Conservation (phyloP, 2,797 vertebrate species). For the Oophaga sylvatica region DNA sequence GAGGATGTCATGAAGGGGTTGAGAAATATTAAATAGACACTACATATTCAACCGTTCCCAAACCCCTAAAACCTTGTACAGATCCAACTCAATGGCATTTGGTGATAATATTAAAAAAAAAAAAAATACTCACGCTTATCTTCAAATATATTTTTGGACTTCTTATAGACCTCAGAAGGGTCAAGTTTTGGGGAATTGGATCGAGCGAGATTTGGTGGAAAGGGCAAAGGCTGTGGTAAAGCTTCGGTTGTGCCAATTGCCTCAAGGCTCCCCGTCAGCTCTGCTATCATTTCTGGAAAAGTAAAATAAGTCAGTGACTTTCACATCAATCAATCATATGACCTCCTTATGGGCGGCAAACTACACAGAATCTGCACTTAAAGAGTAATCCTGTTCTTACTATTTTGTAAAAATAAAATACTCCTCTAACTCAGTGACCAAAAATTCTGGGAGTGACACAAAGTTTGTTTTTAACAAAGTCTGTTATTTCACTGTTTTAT, state of each 20-base stretch:
- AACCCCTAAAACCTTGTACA: not conserved
- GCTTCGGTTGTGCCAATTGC: conserved; percentile 70
- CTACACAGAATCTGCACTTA: not conserved
- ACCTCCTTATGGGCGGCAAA: not conserved
- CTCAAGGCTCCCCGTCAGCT: conserved; percentile 81
- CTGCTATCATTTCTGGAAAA: conserved; percentile 77
- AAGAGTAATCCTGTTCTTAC: no score
- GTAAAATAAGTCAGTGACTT: not conserved
- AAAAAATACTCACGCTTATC: conserved; percentile 88
- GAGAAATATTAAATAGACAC: no score
- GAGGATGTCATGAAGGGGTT: no score
- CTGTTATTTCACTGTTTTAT: no score
- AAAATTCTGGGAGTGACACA: no score
- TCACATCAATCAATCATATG: not conserved
- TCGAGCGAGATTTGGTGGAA: conserved; percentile 76
- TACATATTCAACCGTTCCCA: no score
- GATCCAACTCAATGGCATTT: not conserved
- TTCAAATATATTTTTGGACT: conserved; percentile 90
- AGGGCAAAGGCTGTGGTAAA: conserved; percentile 81
- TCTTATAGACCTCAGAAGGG: conserved; percentile 94
- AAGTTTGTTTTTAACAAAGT: no score
- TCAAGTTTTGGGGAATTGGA: conserved; percentile 90
- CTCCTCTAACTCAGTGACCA: no score
- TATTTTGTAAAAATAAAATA: no score
- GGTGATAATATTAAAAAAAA: not conserved